Evolutionary conservation across 2,888 invertebrate species (phyloP).

Genomic region (Xylocampa areola): DNA sequence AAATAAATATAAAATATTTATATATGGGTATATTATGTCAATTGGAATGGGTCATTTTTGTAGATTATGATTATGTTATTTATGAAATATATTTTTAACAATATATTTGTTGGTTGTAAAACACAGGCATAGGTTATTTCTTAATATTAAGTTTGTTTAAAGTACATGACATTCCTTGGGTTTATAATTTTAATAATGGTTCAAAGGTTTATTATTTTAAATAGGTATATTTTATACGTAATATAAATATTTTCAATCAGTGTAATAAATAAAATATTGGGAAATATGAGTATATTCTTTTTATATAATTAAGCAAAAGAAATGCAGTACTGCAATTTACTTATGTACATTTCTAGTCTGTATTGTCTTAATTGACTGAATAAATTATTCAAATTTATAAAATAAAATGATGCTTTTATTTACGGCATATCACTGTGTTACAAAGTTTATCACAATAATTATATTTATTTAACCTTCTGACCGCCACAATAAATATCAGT

Average conservation of each 20-base stretch:
- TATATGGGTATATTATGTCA: constrained; percentile 8
- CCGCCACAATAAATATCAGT: constrained; percentile 4
- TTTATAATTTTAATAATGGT: constrained; percentile 1
- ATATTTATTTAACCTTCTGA: constrained; percentile 32
- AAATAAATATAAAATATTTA: too few relatives aligned
- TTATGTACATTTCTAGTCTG: constrained; percentile 32
- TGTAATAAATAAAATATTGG: constrained; percentile 14
- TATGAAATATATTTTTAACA: not conserved
- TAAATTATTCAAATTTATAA: constrained; percentile 39
- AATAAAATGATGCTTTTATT: constrained; percentile 18
- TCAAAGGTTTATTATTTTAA: constrained; percentile 3
- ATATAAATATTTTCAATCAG: constrained; percentile 3
- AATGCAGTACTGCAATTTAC: constrained; percentile 12
- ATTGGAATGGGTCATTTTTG: constrained; percentile 13
- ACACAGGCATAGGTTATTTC: constrained; percentile 29
- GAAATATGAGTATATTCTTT: constrained; percentile 1
- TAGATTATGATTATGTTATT: not conserved
- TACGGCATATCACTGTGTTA: constrained; percentile 14
- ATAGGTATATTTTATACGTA: not conserved
- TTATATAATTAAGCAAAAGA: not conserved
- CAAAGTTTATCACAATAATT: constrained; percentile 22
- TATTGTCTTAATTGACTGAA: constrained; percentile 46
- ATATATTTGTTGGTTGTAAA: not conserved
- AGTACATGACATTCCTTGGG: constrained; percentile 32
- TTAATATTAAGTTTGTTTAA: constrained; percentile 21